Conservation (phyloP, 2,797 vertebrate species). For the Melopsittacus undulatus region DNA sequence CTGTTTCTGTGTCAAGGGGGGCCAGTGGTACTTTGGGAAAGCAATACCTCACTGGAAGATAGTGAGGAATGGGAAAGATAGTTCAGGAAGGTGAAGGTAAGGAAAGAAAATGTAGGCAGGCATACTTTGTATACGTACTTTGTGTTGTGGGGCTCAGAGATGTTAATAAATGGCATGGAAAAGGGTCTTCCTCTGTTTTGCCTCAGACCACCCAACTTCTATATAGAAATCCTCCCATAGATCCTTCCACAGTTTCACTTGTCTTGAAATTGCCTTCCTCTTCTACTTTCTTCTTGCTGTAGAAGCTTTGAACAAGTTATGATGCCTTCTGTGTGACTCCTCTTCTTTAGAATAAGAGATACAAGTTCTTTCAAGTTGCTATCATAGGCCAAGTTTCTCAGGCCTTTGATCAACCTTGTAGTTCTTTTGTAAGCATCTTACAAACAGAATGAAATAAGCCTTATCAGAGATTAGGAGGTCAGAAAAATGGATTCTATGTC, state of each 20-base stretch:
- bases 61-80: neutral
- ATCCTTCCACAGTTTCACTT: neutral
- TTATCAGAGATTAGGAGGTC: neutral
- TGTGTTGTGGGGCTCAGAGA: neutral
- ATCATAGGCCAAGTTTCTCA: neutral
- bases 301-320: neutral
- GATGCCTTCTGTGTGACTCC: neutral
- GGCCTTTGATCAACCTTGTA: neutral
- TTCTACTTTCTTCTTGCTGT: neutral
- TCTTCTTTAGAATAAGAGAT: neutral
- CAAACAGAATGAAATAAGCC: neutral
- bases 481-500: neutral
- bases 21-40: neutral
- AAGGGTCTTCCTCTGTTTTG: neutral
- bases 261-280: neutral
- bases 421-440: neutral
- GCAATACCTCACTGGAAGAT: fast-evolving
- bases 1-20: neutral
- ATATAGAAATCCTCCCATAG: neutral
- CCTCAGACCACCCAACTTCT: neutral
- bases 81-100: neutral
- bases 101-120: neutral
- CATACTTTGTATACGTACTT: neutral
- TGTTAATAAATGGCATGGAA: neutral
- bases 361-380: neutral